phyloP scores from a whole-genome alignment of 2,888 invertebrate genomes.

The Zaprionus lineosus region DNA sequence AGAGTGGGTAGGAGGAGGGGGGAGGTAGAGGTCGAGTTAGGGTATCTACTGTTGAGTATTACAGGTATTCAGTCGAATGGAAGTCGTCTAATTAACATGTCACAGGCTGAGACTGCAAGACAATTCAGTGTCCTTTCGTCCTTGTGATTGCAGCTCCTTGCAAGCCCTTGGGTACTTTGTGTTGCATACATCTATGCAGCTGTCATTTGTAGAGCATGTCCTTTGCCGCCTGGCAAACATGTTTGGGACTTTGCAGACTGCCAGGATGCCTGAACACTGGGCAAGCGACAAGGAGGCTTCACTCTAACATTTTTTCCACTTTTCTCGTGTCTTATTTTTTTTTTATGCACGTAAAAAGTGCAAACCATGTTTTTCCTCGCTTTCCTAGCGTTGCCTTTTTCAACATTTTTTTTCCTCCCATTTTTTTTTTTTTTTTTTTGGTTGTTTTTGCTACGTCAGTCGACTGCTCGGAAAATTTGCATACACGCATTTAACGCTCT shows the following conservation, averaged over 20 bases:
- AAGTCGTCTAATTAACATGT: conserved; percentile 66
- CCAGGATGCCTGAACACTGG: conserved; percentile 35
- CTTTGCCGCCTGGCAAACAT: conserved; percentile 27
- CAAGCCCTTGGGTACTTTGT: background rate
- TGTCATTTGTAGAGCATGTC: conserved; percentile 44
- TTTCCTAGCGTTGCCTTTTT: background rate
- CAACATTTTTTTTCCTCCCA: no score
- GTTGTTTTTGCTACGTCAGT: conserved; percentile 21
- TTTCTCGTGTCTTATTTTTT: background rate
- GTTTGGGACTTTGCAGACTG: conserved; percentile 41
- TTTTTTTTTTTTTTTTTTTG: conserved; percentile 15
- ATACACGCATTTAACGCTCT: conserved; percentile 64
- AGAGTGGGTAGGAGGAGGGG: no score
- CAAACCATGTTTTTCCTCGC: conserved; percentile 21
- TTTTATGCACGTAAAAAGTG: conserved; percentile 23
- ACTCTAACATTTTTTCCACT: conserved; percentile 12
- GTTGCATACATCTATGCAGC: conserved; percentile 8
- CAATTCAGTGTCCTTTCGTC: background rate
- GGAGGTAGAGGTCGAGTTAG: background rate
- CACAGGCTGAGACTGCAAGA: conserved; percentile 30
- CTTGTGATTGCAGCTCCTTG: background rate
- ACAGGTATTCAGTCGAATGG: conserved; percentile 46
- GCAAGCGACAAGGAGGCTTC: no score
- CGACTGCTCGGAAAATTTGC: conserved; percentile 57
- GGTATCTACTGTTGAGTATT: background rate